These are phyloP conservation scores for Paradisaea rubra DNA, from an alignment of 2,113 vertebrate genomes.

Conservation along the genomic window DNA sequence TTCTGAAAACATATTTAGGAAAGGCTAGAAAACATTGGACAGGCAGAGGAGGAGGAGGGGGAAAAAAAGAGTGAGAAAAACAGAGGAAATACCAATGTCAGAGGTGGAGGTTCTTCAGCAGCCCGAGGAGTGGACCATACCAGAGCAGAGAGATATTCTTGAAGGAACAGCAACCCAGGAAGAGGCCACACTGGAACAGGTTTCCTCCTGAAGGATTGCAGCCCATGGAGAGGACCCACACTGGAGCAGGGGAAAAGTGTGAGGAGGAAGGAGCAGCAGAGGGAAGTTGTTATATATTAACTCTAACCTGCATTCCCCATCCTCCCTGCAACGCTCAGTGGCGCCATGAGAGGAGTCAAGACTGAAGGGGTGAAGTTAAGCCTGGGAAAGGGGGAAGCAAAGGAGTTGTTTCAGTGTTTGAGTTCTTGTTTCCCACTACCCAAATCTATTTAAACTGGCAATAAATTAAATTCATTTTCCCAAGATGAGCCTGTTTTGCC, in stretches of 20 bases:
- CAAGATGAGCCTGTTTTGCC: neutral
- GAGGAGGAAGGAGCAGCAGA: neutral
- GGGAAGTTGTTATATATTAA: neutral
- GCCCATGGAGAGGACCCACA: neutral
- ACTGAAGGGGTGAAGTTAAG: neutral
- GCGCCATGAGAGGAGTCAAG: neutral
- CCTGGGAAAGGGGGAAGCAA: neutral
- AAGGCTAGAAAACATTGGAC: neutral
- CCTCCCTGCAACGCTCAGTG: rapidly evolving
- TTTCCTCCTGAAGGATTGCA: neutral
- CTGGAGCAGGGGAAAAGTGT: neutral
- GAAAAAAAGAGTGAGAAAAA: neutral
- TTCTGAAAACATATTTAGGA: neutral
- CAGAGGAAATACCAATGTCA: neutral
- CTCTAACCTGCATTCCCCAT: neutral
- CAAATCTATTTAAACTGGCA: neutral
- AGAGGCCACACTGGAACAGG: neutral
- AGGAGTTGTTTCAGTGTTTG: neutral
- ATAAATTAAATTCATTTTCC: neutral
- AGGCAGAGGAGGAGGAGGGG: neutral
- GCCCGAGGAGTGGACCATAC: rapidly evolving
- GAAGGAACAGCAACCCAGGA: neutral
- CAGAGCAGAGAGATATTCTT: neutral
- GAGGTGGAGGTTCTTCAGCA: neutral
- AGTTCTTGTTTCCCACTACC: neutral